A percentile compares a stretch with the other conserved stretches of the same genome.
phyloP scores from a whole-genome alignment of 2,888 invertebrate genomes.

The Chymomyza fuscimana region DNA sequence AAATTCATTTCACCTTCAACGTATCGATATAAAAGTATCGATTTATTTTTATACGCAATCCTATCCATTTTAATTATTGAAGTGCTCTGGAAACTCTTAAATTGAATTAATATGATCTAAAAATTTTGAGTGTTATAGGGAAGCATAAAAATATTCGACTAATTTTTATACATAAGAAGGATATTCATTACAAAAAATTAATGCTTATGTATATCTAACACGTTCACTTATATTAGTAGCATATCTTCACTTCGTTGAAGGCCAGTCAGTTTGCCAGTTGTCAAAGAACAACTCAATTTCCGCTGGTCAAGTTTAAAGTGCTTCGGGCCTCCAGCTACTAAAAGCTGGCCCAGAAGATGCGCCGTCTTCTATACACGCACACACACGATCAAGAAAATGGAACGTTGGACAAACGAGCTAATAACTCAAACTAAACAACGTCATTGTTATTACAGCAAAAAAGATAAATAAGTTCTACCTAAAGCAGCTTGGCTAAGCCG shows the following conservation, averaged over 20 bases:
- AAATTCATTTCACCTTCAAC: too few species aligned
- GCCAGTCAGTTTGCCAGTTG: background rate
- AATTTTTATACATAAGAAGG: too few species aligned
- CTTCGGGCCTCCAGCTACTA: slow-evolving; percentile 35
- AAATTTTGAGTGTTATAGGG: too few species aligned
- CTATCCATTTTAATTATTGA: too few species aligned
- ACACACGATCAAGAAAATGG: slow-evolving; percentile 39
- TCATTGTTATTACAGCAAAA: slow-evolving; percentile 54
- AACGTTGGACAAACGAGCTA: slow-evolving; percentile 53
- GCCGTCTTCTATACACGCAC: background rate
- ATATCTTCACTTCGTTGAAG: slow-evolving; percentile 12
- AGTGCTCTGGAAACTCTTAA: too few species aligned
- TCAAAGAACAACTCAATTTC: slow-evolving; percentile 65
- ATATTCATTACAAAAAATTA: too few species aligned
- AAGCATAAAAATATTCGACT: too few species aligned
- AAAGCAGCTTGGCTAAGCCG: slow-evolving; percentile 23
- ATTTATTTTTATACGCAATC: too few species aligned
- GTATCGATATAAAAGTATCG: too few species aligned
- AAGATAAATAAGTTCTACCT: slow-evolving; percentile 25
- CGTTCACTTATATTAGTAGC: background rate
- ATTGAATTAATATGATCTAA: too few species aligned
- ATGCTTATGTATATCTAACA: background rate
- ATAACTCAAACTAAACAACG: slow-evolving; percentile 73
- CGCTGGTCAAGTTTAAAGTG: slow-evolving; percentile 48
- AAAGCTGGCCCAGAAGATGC: slow-evolving; percentile 6